Base-by-base conservation (phyloP, 1,140 invertebrate species). In the Eubasilissa regina region DNA sequence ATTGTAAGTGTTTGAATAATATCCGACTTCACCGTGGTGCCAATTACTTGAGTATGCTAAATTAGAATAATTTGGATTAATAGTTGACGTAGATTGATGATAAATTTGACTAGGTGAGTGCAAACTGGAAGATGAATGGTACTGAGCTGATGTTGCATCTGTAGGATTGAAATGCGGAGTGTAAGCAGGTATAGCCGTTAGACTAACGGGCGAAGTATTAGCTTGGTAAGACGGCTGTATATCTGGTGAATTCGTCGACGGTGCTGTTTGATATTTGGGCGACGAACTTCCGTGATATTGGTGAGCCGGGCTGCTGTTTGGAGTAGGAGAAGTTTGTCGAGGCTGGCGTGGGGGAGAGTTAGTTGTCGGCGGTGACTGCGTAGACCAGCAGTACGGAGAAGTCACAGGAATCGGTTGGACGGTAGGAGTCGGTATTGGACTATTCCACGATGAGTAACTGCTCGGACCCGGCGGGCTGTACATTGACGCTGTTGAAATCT, bases 341-440 rank as follows among this genome's bases (percentile, higher is more conserved):
- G 1, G 85, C 84, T 81, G 88, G 85, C 56, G 86, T 84, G 76
- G 87, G 84, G 7, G 88, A 85, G 0, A 87, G 86, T 15, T 87
- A 86, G 60, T 86, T 85, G 77, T 88, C 86, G 4, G 85, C 84
- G 44, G 85, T 75, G 4, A 87, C 87, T 13, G 87, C 85, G 12
- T 83, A 80, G 74, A 81, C 87, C 6, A 87, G 85, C 72, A 87
- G 87, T 13, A 87, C 85, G 7, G 87, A 85, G 70, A 84, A 85
- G 77, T 82, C 80, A 17, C 87, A 4, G 77, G 80, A 51, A 77
- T 21, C 15, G 77, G 66, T 75, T 81, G 68, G 25, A 55, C 68
- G 12, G 62, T 47, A 12, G 79, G 74, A 10, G 62, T 62, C 3
- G 75, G 75, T 17, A 70, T 19, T 10, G 74, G 64, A 21, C 74